Percentiles rank a stretch among this genome's conserved stretches.
phyloP scores from a whole-genome alignment of 2,797 vertebrate species.

The Octomys mimax region DNA sequence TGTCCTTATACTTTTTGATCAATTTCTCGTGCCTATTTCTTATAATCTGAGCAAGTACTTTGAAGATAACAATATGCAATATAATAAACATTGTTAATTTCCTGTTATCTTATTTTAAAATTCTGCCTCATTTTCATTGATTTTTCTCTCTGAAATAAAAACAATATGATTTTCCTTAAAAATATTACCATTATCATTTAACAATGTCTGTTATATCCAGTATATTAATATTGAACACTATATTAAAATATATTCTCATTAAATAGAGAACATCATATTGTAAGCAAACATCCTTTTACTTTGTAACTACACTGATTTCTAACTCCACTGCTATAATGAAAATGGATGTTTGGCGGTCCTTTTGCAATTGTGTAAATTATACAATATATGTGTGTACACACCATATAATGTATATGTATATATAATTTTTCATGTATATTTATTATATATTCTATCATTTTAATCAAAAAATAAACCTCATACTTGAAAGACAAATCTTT shows the following conservation, averaged over 20 bases:
- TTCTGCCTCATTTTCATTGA: too few relatives aligned
- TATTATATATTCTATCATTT: not conserved
- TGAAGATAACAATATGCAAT: too few relatives aligned
- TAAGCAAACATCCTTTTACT: not conserved
- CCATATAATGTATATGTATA: not conserved
- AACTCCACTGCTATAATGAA: not conserved
- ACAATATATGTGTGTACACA: not conserved
- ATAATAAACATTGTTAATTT: too few relatives aligned
- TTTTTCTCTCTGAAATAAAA: too few relatives aligned
- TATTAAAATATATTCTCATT: conserved; percentile 5
- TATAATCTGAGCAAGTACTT: too few relatives aligned
- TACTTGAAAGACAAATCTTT: not conserved
- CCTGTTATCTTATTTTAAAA: too few relatives aligned
- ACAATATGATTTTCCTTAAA: not conserved
- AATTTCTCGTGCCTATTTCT: too few relatives aligned
- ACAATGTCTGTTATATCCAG: not conserved
- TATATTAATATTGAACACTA: not conserved
- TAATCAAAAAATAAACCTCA: not conserved
- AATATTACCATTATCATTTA: not conserved
- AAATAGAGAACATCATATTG: not conserved
- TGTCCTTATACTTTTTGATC: too few relatives aligned
- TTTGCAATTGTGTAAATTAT: not conserved
- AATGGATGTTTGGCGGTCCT: not conserved
- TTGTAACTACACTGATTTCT: not conserved
- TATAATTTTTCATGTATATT: not conserved